Evolutionary conservation across 37 sponge, comb jelly and placozoan species (phyloP), one percentile per base, ranked within the genome.

Genomic region (Dysidea cf. avara): DNA sequence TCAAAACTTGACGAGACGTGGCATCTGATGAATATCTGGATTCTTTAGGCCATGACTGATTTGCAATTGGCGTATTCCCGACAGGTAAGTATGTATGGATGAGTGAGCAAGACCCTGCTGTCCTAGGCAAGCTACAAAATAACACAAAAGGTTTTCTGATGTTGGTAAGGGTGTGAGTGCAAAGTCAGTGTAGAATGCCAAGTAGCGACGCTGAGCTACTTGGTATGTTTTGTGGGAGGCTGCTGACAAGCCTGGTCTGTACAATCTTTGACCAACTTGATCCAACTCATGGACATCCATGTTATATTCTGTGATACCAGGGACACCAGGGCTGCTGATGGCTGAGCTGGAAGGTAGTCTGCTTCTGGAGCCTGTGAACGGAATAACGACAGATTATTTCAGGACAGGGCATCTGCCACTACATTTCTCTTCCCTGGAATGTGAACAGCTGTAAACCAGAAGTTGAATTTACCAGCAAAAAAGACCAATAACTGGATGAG

Each of bases 341-440:
- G 26, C 11, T 18, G 50, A 12, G 52, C 14, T 31, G 38, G 66
- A 14, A 30, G n/a, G 39, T 60, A 9, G 26, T 20, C 25, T 11
- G 61, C 50, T 22, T 34, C 20, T n/a, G 83, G 75, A 16, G 22
- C 39, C 39, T 53, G 34, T 11, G 31, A n/a, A 35, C 64, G 53
- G 30, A 83, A 68, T 14, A 18, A 17, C 3, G 53, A 7, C 16
- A 56, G 56, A 0, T 76, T 43, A 51, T 86, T 46, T 2, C 86
- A 53, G n/a, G 82, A 81, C 5, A 87, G 49, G 3, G 82, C 82
- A 76, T 87, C 82, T 20, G 87, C 87, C 36, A 36, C 51, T 0
- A 31, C 33, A 51, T 87, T 87, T 13, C 46, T n/a, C 18, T 26
- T 52, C 21, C 84, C 72, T 1, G 76, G 71, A n/a, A n/a, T n/a